These are phyloP conservation scores for Drosophila subquinaria DNA, from an alignment of 2,888 invertebrate species.

Conservation along the genomic window DNA sequence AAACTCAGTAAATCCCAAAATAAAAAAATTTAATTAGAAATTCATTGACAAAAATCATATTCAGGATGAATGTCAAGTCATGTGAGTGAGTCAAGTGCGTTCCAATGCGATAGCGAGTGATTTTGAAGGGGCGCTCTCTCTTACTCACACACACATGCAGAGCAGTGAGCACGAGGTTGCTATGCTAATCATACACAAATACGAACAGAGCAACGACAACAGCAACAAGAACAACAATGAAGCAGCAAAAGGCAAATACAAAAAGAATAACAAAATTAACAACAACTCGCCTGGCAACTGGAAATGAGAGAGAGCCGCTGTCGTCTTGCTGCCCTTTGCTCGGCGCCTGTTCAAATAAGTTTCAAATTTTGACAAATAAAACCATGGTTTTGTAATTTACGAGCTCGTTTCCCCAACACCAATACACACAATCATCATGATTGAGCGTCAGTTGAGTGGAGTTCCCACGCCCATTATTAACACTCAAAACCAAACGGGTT, in stretches of 20 bases:
- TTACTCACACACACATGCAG: slow-evolving; percentile 6
- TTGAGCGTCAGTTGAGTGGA: slow-evolving; percentile 57
- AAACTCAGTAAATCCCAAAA: slow-evolving; percentile 26
- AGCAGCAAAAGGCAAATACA: slow-evolving; percentile 37
- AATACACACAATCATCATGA: slow-evolving; percentile 51
- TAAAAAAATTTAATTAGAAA: slow-evolving; percentile 58
- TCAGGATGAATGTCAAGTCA: slow-evolving; percentile 14
- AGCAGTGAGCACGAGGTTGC: slow-evolving; percentile 26
- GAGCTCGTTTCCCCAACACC: slow-evolving; percentile 47
- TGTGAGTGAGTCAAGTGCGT: slow-evolving; percentile 24
- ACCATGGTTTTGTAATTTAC: slow-evolving; percentile 85
- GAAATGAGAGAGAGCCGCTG: slow-evolving; percentile 24
- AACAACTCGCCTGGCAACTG: slow-evolving; percentile 48
- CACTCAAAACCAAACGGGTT: slow-evolving; percentile 42
- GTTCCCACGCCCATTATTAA: slow-evolving; percentile 53
- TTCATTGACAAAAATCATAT: slow-evolving; percentile 58
- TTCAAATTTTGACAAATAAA: slow-evolving; percentile 86
- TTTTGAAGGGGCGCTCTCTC: slow-evolving; percentile 44
- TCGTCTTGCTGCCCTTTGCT: slow-evolving; percentile 66
- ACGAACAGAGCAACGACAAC: slow-evolving; percentile 28
- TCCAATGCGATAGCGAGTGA: slow-evolving; percentile 11
- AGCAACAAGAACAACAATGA: slow-evolving; percentile 35
- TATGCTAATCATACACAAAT: slow-evolving; percentile 72
- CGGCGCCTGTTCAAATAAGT: slow-evolving; percentile 85
- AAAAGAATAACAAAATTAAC: slow-evolving; percentile 46